Evolutionary conservation across 2,888 invertebrate species (phyloP).

Genomic region (Lapara coniferarum): DNA sequence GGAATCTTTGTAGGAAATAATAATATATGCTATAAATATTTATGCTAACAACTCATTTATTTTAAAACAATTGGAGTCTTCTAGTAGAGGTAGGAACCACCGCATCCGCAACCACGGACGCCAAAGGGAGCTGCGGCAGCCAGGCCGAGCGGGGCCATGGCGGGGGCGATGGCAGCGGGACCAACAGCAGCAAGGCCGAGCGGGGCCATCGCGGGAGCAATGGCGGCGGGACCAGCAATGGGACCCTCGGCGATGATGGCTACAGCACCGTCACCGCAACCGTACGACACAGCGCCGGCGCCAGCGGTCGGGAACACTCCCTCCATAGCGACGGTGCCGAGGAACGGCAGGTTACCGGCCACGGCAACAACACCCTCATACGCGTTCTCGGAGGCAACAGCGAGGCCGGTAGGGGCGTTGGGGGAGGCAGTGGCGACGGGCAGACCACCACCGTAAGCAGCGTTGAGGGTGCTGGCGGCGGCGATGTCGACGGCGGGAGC

Average conservation of each 20-base stretch:
- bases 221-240: conserved; percentile 40
- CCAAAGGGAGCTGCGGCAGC: conserved; percentile 31
- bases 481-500: conserved; percentile 25
- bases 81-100: conserved; percentile 27
- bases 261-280: conserved; percentile 37
- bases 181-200: conserved; percentile 31
- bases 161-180: conserved; percentile 43
- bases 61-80: neutral
- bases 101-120: conserved; percentile 39
- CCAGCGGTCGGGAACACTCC: conserved; percentile 41
- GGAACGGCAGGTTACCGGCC: conserved; percentile 36
- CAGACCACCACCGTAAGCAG: conserved; percentile 34
- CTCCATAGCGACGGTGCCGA: conserved; percentile 35
- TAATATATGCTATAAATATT: no score
- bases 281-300: conserved; percentile 34
- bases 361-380: conserved; percentile 35
- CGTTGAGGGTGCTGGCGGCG: conserved; percentile 28
- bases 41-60: no score
- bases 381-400: conserved; percentile 38
- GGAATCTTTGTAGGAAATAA: no score
- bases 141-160: neutral
- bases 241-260: conserved; percentile 38
- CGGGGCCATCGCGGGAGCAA: conserved; percentile 25
- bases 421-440: conserved; percentile 36
- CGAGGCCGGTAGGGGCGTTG: conserved; percentile 34